Percentiles rank a stretch among this genome's conserved stretches.
Conservation (phyloP, 2,113 vertebrate genomes). For the Sceloporus tristichus region DNA sequence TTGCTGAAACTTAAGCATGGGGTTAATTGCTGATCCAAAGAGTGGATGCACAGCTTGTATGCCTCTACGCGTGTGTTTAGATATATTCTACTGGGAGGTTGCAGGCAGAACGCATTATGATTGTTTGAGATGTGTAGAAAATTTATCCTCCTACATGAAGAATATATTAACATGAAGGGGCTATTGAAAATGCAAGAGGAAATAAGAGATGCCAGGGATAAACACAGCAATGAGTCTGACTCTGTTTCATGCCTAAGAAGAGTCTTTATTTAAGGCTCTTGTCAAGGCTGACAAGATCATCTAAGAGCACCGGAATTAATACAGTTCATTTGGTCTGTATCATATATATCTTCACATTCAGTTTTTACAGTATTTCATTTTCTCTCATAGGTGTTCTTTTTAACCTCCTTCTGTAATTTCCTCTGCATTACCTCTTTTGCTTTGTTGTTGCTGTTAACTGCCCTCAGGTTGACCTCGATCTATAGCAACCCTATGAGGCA, state of each 20-base stretch:
- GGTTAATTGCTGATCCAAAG: constrained; percentile 65
- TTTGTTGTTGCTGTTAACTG: too few relatives aligned
- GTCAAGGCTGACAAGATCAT: not conserved
- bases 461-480: too few relatives aligned
- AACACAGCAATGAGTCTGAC: not conserved
- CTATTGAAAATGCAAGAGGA: not conserved
- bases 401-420: too few relatives aligned
- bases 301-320: not conserved
- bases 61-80: constrained; percentile 37
- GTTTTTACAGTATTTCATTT: not conserved
- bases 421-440: too few relatives aligned
- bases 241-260: not conserved
- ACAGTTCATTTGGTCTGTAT: not conserved
- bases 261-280: not conserved
- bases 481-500: too few relatives aligned
- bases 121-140: constrained; percentile 26
- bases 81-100: constrained; percentile 36
- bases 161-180: constrained; percentile 18
- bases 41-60: not conserved
- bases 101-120: constrained; percentile 41
- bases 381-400: not conserved
- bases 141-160: constrained; percentile 32
- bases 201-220: not conserved
- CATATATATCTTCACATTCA: not conserved
- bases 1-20: constrained; percentile 42